Percentiles rank a stretch among this genome's conserved stretches.
These are phyloP conservation scores for Tolypeutes matacus DNA, from an alignment of 2,797 vertebrate species.

Conservation along the genomic window DNA sequence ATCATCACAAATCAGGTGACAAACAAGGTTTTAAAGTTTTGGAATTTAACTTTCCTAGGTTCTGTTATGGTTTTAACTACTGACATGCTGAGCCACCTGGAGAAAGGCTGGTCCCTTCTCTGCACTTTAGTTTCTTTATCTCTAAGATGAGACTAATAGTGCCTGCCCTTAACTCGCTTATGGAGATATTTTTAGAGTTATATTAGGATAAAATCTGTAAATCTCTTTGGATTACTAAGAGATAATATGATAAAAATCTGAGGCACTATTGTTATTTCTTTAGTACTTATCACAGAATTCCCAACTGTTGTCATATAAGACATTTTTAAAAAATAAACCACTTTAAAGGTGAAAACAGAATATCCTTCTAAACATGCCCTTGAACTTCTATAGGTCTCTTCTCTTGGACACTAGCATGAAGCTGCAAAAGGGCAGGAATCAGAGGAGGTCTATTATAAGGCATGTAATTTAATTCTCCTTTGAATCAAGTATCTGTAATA, in stretches of 20 bases:
- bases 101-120: not conserved
- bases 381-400: not conserved
- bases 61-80: not conserved
- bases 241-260: not conserved
- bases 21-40: not conserved
- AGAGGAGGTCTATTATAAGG: not conserved
- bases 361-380: not conserved
- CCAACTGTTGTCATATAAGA: not conserved
- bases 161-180: not conserved
- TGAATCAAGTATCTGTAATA: not conserved
- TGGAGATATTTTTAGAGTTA: slow-evolving; percentile 27
- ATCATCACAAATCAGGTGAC: slow-evolving; percentile 15
- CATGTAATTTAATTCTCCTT: not conserved
- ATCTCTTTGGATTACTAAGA: slow-evolving; percentile 46
- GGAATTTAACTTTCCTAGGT: not conserved
- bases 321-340: not conserved
- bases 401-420: not conserved
- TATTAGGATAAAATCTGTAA: slow-evolving; percentile 41
- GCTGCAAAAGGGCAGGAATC: not conserved
- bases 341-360: slow-evolving; percentile 36
- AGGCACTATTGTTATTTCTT: slow-evolving; percentile 46
- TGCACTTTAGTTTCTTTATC: slow-evolving; percentile 25
- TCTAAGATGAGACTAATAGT: not conserved
- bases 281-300: slow-evolving; percentile 43
- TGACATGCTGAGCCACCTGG: not conserved